Conservation (phyloP, 2,797 vertebrate species). For the Luscinia megarhynchos region DNA sequence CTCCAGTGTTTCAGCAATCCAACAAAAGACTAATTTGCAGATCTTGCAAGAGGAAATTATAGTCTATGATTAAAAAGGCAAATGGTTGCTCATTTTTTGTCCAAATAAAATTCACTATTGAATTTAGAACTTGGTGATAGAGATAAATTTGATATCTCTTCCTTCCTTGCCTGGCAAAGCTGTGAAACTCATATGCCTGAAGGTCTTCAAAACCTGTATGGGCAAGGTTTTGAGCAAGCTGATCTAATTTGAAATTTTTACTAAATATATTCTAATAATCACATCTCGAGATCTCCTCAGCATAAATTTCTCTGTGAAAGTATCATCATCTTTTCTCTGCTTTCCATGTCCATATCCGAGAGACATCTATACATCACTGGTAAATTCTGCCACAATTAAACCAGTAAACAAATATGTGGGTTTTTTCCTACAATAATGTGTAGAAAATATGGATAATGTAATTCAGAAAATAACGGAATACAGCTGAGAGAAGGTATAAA, state of each 20-base stretch:
- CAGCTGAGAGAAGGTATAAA: background rate
- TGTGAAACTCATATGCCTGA: background rate
- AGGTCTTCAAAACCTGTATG: background rate
- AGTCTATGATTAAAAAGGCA: background rate
- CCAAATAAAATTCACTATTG: background rate
- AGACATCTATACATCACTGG: background rate
- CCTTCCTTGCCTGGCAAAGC: background rate
- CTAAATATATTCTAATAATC: background rate
- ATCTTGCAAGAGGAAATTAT: background rate
- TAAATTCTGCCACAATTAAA: background rate
- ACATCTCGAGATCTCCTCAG: background rate
- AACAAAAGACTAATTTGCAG: background rate
- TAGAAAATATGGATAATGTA: background rate
- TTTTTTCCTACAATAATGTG: background rate
- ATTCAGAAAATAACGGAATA: background rate
- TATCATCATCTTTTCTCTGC: background rate
- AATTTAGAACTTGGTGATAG: background rate
- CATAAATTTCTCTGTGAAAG: background rate
- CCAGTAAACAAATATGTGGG: accelerated
- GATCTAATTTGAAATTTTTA: background rate
- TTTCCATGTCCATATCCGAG: background rate
- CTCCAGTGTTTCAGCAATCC: accelerated
- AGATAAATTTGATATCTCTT: background rate
- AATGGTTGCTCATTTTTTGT: background rate
- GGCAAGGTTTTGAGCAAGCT: background rate